Conservation (phyloP, 2,113 vertebrate genomes). For the Myotis davidii region DNA sequence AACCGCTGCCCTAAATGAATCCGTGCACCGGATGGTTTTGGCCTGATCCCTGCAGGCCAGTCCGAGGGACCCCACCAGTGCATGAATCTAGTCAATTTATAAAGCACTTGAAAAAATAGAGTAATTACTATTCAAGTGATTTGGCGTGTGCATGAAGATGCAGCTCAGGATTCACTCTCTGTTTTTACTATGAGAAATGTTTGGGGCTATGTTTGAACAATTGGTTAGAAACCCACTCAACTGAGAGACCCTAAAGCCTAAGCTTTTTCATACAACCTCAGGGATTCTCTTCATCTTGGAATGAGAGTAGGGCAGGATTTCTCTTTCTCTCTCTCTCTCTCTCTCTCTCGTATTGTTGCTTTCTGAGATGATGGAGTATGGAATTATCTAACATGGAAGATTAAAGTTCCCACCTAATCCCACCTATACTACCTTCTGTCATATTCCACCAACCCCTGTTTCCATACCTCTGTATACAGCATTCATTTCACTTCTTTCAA, state of each 20-base stretch:
- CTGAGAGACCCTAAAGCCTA: background rate
- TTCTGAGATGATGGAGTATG: background rate
- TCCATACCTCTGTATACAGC: background rate
- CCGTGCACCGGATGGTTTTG: no score
- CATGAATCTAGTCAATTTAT: background rate
- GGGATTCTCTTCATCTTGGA: background rate
- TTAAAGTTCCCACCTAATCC: background rate
- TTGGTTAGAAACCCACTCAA: background rate
- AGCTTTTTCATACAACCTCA: background rate
- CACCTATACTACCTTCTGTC: background rate
- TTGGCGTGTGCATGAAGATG: background rate
- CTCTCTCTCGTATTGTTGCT: background rate
- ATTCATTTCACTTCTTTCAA: background rate
- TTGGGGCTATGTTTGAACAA: background rate
- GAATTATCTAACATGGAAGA: background rate
- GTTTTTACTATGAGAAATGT: background rate
- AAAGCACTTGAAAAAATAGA: background rate
- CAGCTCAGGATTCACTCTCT: background rate
- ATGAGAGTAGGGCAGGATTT: background rate
- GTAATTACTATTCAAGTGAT: background rate
- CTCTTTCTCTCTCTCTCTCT: background rate
- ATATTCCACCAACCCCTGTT: background rate
- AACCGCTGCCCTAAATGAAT: no score
- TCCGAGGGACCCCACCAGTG: no score
- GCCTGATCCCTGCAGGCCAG: no score